Evolutionary conservation across 2,113 vertebrate genomes (phyloP).

Genomic region (Nycticebus coucang): DNA sequence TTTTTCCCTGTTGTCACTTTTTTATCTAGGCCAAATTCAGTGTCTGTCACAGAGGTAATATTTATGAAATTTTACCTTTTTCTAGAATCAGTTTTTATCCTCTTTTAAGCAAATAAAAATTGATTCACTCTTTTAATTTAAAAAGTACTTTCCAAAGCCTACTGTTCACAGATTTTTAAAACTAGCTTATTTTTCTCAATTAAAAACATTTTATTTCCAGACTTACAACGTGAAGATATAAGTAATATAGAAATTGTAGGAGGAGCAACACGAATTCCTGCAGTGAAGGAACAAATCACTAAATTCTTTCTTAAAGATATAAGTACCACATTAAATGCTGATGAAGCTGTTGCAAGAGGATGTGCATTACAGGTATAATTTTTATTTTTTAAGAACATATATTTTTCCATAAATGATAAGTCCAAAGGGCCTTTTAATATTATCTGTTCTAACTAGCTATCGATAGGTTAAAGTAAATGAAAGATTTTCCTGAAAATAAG

Average conservation of each 20-base stretch:
- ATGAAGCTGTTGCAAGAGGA: slow-evolving; percentile 96
- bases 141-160: slow-evolving; percentile 25
- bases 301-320: slow-evolving; percentile 95
- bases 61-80: slow-evolving; percentile 5
- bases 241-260: slow-evolving; percentile 96
- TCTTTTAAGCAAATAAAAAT: background rate
- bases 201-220: slow-evolving; percentile 76
- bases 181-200: slow-evolving; percentile 11
- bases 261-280: slow-evolving; percentile 94
- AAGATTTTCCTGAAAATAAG: slow-evolving; percentile 31
- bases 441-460: background rate
- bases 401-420: background rate
- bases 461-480: slow-evolving; percentile 10
- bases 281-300: slow-evolving; percentile 93
- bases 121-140: background rate
- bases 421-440: background rate
- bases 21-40: background rate
- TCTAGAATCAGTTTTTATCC: slow-evolving; percentile 28
- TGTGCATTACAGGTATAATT: slow-evolving; percentile 93
- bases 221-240: slow-evolving; percentile 92
- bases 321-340: slow-evolving; percentile 97
- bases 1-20: background rate
- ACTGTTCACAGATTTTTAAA: background rate
- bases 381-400: background rate
- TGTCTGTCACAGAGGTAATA: background rate